Conservation (phyloP, 2,113 vertebrate genomes). For the Ptyas mucosa region DNA sequence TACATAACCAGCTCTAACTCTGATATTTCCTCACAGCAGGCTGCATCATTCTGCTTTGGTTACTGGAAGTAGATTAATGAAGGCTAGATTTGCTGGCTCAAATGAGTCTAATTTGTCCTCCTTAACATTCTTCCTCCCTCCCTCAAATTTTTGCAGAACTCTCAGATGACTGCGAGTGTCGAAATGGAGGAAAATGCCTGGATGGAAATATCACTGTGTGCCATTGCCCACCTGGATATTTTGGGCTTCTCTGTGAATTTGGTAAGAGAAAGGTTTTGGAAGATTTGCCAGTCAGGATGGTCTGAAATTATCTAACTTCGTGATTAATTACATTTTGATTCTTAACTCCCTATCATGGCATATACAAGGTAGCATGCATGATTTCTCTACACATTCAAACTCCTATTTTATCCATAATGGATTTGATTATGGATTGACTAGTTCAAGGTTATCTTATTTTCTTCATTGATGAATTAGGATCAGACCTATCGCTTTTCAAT, state of each 20-base stretch:
- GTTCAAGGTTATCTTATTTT: not conserved
- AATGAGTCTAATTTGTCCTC: not conserved
- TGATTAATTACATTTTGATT: not conserved
- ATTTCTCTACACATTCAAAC: not conserved
- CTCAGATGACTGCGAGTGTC: conserved; percentile 81
- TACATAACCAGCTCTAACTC: not conserved
- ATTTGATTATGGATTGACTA: not conserved
- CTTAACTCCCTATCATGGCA: not conserved
- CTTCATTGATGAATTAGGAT: not conserved
- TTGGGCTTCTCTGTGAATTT: conserved; percentile 89
- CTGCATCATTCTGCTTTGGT: not conserved
- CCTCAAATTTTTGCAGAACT: conserved; percentile 52
- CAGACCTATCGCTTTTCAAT: not conserved
- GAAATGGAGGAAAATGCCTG: conserved; percentile 86
- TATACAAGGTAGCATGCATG: not conserved
- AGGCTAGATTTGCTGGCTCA: conserved; percentile 2
- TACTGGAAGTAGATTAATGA: not conserved
- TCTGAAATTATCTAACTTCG: not conserved
- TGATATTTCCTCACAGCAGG: not conserved
- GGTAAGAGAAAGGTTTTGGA: conserved; percentile 71
- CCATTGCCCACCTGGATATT: conserved; percentile 88
- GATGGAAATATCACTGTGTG: conserved; percentile 81
- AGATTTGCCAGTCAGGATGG: not conserved
- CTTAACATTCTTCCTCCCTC: not conserved
- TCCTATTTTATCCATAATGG: not conserved